Conservation (phyloP, 2,797 vertebrate genomes). For the Myiotriccus ornatus region DNA sequence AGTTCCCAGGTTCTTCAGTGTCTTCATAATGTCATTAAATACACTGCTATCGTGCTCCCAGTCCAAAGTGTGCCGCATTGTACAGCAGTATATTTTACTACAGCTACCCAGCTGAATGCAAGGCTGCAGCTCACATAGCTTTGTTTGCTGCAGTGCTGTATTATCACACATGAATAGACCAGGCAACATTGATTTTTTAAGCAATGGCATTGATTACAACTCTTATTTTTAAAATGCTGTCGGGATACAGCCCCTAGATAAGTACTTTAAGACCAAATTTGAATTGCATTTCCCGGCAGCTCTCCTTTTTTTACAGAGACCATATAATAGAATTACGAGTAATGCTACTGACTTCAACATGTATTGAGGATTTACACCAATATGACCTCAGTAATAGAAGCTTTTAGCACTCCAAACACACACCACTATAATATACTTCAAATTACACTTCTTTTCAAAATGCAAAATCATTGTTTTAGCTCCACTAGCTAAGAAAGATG, state of each 20-base stretch:
- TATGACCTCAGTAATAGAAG: not conserved
- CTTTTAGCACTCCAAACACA: slow-evolving; percentile 8
- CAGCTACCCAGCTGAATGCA: not conserved
- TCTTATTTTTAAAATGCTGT: slow-evolving; percentile 22
- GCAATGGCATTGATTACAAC: slow-evolving; percentile 34
- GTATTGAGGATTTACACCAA: slow-evolving; percentile 4
- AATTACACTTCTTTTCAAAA: not conserved
- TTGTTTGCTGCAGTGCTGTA: slow-evolving; percentile 21
- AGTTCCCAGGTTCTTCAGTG: not conserved
- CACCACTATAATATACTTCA: not conserved
- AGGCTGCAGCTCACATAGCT: not conserved
- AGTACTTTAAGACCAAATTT: slow-evolving; percentile 32
- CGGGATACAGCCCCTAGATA: not conserved
- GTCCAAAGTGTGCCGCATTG: not conserved
- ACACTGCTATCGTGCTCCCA: not conserved
- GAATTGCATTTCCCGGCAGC: slow-evolving; percentile 37
- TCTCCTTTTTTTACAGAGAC: not conserved
- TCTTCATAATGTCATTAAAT: not conserved
- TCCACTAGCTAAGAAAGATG: not conserved
- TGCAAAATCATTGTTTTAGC: not conserved
- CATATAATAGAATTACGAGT: slow-evolving; percentile 11
- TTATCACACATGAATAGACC: not conserved
- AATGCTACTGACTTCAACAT: not conserved
- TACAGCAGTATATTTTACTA: not conserved
- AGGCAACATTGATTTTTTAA: slow-evolving; percentile 47